Evolutionary conservation across 2,797 vertebrate genomes (phyloP).

Genomic region (Natrix natrix): DNA sequence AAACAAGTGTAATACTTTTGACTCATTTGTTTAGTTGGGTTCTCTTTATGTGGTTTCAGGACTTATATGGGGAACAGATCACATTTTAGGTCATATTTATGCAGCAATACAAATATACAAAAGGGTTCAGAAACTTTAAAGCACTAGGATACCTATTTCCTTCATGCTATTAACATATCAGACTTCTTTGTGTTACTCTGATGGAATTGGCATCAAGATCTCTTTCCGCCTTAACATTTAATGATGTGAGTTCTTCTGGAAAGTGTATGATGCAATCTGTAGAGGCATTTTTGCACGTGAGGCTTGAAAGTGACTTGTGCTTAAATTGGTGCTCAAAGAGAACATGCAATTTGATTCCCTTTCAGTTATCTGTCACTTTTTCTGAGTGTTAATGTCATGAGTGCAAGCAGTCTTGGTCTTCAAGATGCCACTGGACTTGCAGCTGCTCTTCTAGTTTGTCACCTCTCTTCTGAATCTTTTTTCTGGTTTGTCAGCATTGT

Average conservation of each 20-base stretch:
- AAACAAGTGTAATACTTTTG: background rate
- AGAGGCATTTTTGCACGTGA: background rate
- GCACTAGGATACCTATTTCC: background rate
- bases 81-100: background rate
- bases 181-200: background rate
- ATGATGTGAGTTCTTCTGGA: background rate
- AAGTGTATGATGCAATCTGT: background rate
- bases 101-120: background rate
- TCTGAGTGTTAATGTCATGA: background rate
- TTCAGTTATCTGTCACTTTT: slow-evolving; percentile 9
- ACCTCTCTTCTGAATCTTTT: background rate
- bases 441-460: slow-evolving; percentile 21
- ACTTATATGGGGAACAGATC: background rate
- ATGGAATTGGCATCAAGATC: background rate
- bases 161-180: too few relatives aligned
- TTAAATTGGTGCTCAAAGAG: background rate
- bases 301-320: slow-evolving; percentile 13
- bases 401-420: slow-evolving; percentile 8
- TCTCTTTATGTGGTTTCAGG: background rate
- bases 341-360: background rate
- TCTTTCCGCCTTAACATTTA: background rate
- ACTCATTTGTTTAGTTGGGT: background rate
- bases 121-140: background rate
- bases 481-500: slow-evolving; percentile 2
- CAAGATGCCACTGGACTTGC: slow-evolving; percentile 10